Base-by-base conservation (phyloP, 2,888 invertebrate genomes). In the Cephus nigrinus region DNA sequence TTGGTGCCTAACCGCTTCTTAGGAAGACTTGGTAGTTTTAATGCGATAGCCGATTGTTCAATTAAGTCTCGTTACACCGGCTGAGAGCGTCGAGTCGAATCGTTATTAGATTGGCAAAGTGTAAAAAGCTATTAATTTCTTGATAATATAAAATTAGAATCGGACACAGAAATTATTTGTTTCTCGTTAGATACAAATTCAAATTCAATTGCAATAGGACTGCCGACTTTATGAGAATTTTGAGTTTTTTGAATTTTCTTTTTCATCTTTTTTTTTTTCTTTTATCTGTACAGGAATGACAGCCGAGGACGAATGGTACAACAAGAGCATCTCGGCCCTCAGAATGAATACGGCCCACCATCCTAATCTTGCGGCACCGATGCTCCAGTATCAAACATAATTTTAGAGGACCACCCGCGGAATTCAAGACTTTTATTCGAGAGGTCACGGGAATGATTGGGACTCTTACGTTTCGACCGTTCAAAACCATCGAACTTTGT, bases 351-450 rank as follows among this genome's bases (percentile, higher is more conserved):
- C 96, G 89, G 96, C 97, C 76, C 97, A 98, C 92, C 97, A 98
- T 92, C 97, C 98, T 85, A 98, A 98, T 93, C 95, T 98, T 89
- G 96, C 98, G 79, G 97, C 98, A 86, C 98, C 98, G 79, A 98
- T 99, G 97, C 94, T 99, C 85, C 98, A 98, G 92, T 99, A 99
- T 93, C 98, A 99, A 93, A 97, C 97, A 96, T 97, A 97, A 97
- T 96, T 90, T 88, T 90, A 89, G 86, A 86, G 85, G 79, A 71
- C 71, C 82, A 83, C 84, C 81, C 80, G 80, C 81, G 80, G 78
- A 77, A 80, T 80, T 74, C 78, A 73, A 78, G 78, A 76, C 75
- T 69, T 23, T 40, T 55, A 55, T 55, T 55, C 55, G 23, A 55
- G 9, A 23, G 71, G 71, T 32, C 71, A 71, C 33, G 71, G 30